Evolutionary conservation across 2,113 vertebrate genomes (phyloP).

Genomic region (Colaptes auratus): DNA sequence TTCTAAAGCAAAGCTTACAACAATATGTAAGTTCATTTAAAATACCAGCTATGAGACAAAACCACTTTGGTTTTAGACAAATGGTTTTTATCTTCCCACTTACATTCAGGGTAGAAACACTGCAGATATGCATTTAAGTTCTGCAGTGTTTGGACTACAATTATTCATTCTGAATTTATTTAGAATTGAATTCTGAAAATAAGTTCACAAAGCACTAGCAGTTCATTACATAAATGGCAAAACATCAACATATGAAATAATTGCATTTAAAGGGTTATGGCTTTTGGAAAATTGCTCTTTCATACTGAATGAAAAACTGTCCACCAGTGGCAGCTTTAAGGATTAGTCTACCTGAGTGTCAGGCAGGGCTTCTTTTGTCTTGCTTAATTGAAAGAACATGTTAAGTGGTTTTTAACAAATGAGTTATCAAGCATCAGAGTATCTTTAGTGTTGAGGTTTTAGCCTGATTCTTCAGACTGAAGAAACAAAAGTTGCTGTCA

Average conservation of each 20-base stretch:
- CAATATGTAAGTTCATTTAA: background rate
- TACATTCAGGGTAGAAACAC: background rate
- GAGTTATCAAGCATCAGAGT: background rate
- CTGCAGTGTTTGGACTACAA: background rate
- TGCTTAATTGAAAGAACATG: background rate
- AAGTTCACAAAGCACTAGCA: background rate
- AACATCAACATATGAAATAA: background rate
- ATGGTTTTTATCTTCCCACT: background rate
- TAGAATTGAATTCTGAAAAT: background rate
- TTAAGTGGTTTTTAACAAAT: conserved; percentile 30
- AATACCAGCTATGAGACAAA: background rate
- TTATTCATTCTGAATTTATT: background rate
- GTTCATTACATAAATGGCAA: background rate
- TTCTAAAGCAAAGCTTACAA: background rate
- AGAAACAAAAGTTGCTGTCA: background rate
- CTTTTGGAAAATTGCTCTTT: background rate
- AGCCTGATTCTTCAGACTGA: conserved; percentile 2
- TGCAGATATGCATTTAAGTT: background rate
- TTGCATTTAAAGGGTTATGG: background rate
- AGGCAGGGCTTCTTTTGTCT: background rate
- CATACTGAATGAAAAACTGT: background rate
- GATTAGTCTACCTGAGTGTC: background rate
- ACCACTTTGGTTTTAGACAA: background rate
- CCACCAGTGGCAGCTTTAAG: background rate
- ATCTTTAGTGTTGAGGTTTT: conserved; percentile 45